Conservation (phyloP, 2,888 invertebrate species). For the Lacanobia wlatinum region DNA sequence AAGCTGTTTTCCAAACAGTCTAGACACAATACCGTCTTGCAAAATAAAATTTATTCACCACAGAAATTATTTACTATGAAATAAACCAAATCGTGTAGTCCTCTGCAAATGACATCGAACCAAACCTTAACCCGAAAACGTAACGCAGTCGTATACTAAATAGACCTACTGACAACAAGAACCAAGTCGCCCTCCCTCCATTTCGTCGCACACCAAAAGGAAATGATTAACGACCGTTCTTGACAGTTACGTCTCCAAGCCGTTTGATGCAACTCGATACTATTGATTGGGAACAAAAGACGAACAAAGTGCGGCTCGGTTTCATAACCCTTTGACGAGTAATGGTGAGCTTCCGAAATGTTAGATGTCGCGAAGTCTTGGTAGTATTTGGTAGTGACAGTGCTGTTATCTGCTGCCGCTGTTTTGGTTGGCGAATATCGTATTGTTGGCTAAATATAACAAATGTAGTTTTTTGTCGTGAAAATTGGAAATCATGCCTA, state of each 20-base stretch:
- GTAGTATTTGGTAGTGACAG: neutral
- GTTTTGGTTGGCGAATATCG: conserved; percentile 4
- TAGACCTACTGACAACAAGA: conserved; percentile 25
- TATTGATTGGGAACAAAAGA: conserved; percentile 75
- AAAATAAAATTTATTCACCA: no score
- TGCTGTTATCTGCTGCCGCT: neutral
- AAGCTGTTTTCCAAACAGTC: no score
- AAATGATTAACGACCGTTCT: conserved; percentile 80
- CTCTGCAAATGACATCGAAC: conserved; percentile 4
- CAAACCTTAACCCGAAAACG: conserved; percentile 4
- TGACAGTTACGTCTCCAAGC: conserved; percentile 75
- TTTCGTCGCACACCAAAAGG: conserved; percentile 62
- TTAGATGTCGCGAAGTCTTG: conserved; percentile 9
- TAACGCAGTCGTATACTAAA: conserved; percentile 21
- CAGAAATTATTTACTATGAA: neutral
- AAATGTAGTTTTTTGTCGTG: no score
- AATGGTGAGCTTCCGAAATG: conserved; percentile 25
- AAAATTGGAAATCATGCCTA: no score
- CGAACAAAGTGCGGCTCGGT: conserved; percentile 57
- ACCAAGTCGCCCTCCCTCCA: conserved; percentile 27
- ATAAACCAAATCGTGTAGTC: conserved; percentile 1
- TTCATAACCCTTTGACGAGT: conserved; percentile 48
- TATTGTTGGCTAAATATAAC: neutral
- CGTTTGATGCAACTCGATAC: conserved; percentile 78
- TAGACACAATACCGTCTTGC: no score